phyloP scores from a whole-genome alignment of 2,797 vertebrate species.

The Geotrypetes seraphini region DNA sequence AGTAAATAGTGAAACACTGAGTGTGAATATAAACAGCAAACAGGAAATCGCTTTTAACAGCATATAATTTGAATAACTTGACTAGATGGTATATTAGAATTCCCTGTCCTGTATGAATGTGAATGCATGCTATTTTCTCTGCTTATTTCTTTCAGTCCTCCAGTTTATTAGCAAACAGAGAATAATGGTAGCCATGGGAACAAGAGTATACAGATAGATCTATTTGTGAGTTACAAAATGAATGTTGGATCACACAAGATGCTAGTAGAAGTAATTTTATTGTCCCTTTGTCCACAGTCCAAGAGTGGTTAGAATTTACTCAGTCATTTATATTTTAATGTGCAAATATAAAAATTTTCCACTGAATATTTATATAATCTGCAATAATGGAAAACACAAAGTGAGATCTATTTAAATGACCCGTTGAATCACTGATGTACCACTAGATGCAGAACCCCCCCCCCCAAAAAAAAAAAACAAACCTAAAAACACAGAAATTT shows the following conservation, averaged over 20 bases:
- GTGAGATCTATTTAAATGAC: too few relatives aligned
- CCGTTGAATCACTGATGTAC: too few relatives aligned
- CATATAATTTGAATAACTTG: not conserved
- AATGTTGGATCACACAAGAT: constrained; percentile 8
- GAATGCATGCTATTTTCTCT: not conserved
- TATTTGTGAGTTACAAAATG: constrained; percentile 5
- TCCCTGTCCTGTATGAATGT: constrained; percentile 1
- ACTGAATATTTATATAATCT: too few relatives aligned
- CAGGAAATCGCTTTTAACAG: not conserved
- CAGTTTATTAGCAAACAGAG: constrained; percentile 19
- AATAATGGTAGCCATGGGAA: constrained; percentile 12
- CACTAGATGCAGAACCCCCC: too few relatives aligned
- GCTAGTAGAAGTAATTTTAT: constrained; percentile 3
- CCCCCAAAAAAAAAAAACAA: too few relatives aligned
- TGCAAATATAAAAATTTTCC: not conserved
- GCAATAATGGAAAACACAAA: too few relatives aligned
- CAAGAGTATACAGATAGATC: constrained; percentile 11
- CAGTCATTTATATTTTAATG: not conserved
- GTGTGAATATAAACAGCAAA: not conserved
- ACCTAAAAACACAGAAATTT: too few relatives aligned
- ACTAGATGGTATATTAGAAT: constrained; percentile 6
- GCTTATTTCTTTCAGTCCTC: not conserved
- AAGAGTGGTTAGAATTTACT: not conserved
- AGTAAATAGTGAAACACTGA: not conserved
- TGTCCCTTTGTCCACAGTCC: not conserved